Evolutionary conservation across 2,113 vertebrate genomes (phyloP).

Genomic region (Agelaius tricolor): DNA sequence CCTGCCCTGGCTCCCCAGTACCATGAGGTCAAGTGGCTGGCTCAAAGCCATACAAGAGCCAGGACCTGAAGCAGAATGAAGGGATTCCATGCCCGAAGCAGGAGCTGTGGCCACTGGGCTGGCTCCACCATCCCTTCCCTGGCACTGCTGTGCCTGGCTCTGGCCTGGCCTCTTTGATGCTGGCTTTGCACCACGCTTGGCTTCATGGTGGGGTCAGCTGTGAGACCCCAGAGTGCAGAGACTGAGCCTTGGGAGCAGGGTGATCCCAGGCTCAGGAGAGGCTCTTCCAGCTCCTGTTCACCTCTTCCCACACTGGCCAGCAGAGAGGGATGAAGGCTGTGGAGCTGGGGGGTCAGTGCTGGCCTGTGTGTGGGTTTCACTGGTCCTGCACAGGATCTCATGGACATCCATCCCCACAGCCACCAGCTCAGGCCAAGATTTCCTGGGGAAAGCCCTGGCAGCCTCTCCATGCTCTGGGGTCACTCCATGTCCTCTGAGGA

Average conservation of each 20-base stretch:
- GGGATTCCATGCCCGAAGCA: neutral
- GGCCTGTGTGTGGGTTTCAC: neutral
- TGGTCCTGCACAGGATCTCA: accelerated
- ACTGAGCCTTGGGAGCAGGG: neutral
- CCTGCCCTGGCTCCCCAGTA: neutral
- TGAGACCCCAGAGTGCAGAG: neutral
- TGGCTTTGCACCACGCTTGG: accelerated
- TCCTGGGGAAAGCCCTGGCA: neutral
- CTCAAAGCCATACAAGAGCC: neutral
- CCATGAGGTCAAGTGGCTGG: neutral
- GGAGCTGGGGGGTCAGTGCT: neutral
- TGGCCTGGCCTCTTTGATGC: accelerated
- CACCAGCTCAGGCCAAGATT: accelerated
- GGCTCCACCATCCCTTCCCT: neutral
- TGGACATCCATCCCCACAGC: neutral
- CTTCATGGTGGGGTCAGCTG: accelerated
- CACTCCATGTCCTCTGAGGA: accelerated
- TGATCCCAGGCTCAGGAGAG: neutral
- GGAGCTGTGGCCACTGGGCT: neutral
- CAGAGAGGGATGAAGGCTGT: neutral
- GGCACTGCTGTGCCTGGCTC: neutral
- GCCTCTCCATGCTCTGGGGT: neutral
- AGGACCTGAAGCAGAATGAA: neutral
- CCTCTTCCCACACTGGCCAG: accelerated
- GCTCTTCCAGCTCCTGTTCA: neutral